Evolutionary conservation across 2,888 invertebrate genomes (phyloP), one percentile per base, ranked within the genome.

Genomic region (Mesorhabditis belari): DNA sequence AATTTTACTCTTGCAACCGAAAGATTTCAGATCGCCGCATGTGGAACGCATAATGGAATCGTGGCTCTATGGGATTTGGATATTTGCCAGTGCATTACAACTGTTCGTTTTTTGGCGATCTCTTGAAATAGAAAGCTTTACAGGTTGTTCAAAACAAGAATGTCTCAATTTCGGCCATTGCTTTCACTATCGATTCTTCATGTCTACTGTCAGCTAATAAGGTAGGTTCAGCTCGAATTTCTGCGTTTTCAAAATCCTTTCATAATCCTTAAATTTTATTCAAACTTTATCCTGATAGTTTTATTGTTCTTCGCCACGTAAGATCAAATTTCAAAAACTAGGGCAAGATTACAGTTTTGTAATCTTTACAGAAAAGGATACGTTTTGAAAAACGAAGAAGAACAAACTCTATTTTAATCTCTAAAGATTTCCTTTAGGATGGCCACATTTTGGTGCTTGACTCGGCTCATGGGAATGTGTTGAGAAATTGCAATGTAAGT

Each of bases 61-160:
- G 71, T 81, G 1, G 81, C 77, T 3, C 62, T 80, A 3, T 80
- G 80, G 80, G 80, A 80, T 57, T 54, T 81, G 57, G 80, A 81
- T 52, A 67, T 76, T 25, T 80, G 79, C 56, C 77, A 78, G 58
- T 79, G 78, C 63, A 64, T 77, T 25, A 74, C 74, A 62, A 77
- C 77, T 49, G 68, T 75, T 25, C 57, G 56, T 26, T 9, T 23
- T n/a, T n/a, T n/a, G n/a, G n/a, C n/a, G n/a, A n/a, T 27, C 9
- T 26, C 57, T 26, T 35, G 27, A 51, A 44, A 61, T 19, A 21
- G 5, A 0, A 3, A 17, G n/a, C 12, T n/a, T 51, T 63, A 12
- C 61, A 75, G 74, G 70, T 65, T 21, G 68, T 75, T 12, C 76
- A 77, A 61, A 62, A 65, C 6, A 75, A 69, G 52, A 62, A 66